Evolutionary conservation across 2,113 vertebrate species (phyloP).

Genomic region (Seriola dumerili): DNA sequence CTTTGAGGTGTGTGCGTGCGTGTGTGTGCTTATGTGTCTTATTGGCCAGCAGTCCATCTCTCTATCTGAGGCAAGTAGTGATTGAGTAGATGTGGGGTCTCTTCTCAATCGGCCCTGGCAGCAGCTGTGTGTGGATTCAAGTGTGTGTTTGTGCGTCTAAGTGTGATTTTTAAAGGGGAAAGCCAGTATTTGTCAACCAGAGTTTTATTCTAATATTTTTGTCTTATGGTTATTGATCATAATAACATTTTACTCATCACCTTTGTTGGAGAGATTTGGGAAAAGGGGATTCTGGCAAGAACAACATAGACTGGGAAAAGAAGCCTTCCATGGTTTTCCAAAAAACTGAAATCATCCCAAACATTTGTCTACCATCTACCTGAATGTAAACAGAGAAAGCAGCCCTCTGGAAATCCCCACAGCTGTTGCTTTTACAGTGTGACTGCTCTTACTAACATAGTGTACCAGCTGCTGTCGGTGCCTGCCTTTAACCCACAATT

Average conservation of each 20-base stretch:
- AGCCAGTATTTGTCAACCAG: background rate
- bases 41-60: constrained; percentile 49
- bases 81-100: constrained; percentile 56
- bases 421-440: background rate
- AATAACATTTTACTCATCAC: background rate
- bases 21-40: constrained; percentile 47
- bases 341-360: background rate
- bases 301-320: background rate
- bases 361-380: background rate
- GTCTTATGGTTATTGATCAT: background rate
- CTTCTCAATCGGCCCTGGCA: background rate
- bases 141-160: background rate
- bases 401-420: background rate
- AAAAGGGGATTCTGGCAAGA: background rate
- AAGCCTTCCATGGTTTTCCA: background rate
- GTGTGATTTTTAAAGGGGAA: constrained; percentile 1
- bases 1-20: constrained; percentile 51
- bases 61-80: constrained; percentile 55
- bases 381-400: background rate
- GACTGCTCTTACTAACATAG: background rate
- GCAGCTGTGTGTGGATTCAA: background rate
- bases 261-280: background rate
- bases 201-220: background rate
- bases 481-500: background rate
- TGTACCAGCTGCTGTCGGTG: background rate